Evolutionary conservation across 2,888 invertebrate species (phyloP).

Genomic region (Crossocerus cetratus): DNA sequence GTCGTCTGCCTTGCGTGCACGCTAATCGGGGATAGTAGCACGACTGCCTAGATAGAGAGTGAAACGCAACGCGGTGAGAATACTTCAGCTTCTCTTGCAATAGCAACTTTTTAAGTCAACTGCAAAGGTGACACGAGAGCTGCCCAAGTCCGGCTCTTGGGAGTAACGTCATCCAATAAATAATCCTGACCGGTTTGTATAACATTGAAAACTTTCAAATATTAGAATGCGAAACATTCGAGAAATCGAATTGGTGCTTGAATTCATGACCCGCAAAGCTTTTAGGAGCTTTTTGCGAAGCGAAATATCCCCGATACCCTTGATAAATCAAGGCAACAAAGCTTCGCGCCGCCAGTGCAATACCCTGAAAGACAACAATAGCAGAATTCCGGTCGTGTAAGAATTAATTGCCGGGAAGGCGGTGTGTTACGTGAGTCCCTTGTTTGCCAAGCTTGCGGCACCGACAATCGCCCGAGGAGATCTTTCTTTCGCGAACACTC

Average conservation of each 20-base stretch:
- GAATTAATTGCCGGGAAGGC: constrained; percentile 34
- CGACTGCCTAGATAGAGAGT: constrained; percentile 49
- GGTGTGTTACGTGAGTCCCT: constrained; percentile 24
- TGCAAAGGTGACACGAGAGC: no score
- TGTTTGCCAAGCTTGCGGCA: constrained; percentile 26
- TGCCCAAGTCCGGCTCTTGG: no score
- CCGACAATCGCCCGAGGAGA: constrained; percentile 26
- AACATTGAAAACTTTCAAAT: no score
- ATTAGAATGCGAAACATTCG: no score
- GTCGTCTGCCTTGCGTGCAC: constrained; percentile 46
- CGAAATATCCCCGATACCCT: no score
- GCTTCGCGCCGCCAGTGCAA: neutral
- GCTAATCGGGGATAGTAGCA: constrained; percentile 57
- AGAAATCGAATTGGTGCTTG: no score
- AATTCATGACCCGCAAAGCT: no score
- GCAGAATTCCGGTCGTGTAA: constrained; percentile 29
- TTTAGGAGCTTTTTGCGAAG: no score
- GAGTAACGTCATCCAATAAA: no score
- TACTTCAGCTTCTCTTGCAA: neutral
- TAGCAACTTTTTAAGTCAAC: no score
- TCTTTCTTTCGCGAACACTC: no score
- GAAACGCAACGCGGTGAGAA: constrained; percentile 31
- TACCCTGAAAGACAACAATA: constrained; percentile 40
- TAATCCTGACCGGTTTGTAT: no score
- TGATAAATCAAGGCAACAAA: neutral